Evolutionary conservation across 1,140 invertebrate genomes (phyloP).

Genomic region (Bombus confusus): DNA sequence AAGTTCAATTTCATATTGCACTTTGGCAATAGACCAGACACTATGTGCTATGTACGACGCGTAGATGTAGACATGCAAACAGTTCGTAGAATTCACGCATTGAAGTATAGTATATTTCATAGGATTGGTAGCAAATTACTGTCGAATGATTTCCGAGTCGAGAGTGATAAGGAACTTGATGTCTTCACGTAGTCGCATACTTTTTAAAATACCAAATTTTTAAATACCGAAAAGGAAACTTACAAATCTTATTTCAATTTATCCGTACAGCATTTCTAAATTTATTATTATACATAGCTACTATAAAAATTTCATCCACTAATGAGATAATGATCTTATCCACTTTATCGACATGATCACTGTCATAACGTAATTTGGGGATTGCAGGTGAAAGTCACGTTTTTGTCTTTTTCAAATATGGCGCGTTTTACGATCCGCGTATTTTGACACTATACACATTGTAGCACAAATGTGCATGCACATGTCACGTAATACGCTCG

Average conservation of each 20-base stretch:
- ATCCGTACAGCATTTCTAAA: no score
- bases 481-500: neutral
- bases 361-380: no score
- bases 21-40: constrained; percentile 14
- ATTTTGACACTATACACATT: neutral
- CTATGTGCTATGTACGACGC: neutral
- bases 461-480: neutral
- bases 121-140: neutral
- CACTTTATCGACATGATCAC: neutral
- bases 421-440: neutral
- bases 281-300: no score
- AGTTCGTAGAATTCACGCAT: constrained; percentile 4
- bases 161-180: neutral
- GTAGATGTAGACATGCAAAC: neutral
- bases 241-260: neutral
- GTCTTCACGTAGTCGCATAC: no score
- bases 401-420: no score
- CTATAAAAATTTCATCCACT: no score
- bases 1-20: constrained; percentile 61
- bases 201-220: neutral
- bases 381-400: no score
- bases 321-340: neutral
- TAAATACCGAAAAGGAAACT: neutral
- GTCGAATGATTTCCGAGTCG: neutral
- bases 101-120: neutral